Evolutionary conservation across 1,140 invertebrate species (phyloP).

Genomic region (Euglossa dilemma): DNA sequence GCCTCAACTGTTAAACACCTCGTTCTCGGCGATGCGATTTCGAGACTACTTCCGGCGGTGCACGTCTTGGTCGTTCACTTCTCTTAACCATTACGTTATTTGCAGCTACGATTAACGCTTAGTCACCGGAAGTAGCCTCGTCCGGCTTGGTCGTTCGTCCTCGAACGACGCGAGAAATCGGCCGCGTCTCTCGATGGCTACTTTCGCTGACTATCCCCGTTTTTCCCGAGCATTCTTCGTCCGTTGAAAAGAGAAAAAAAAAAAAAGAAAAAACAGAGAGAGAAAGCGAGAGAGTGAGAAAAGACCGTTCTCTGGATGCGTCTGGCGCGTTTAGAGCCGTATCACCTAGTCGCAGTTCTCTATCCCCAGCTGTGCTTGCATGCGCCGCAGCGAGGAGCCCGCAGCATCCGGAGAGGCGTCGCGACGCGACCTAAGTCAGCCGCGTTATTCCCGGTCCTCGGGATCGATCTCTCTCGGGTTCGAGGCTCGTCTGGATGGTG

Average conservation of each 20-base stretch:
- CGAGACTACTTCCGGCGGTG: slow-evolving; percentile 34
- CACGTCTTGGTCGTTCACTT: background rate
- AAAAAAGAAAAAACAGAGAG: background rate
- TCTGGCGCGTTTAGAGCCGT: background rate
- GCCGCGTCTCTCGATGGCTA: background rate
- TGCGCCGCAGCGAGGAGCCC: background rate
- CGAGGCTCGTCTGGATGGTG: background rate
- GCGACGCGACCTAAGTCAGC: slow-evolving; percentile 4
- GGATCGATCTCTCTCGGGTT: slow-evolving; percentile 19
- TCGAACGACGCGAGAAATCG: background rate
- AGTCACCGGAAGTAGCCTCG: slow-evolving; percentile 38
- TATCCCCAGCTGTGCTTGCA: slow-evolving; percentile 4
- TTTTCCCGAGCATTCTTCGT: slow-evolving; percentile 5
- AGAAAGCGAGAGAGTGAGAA: slow-evolving; percentile 5
- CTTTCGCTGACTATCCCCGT: slow-evolving; percentile 27
- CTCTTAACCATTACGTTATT: slow-evolving; percentile 27
- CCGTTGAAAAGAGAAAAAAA: background rate
- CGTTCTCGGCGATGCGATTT: background rate
- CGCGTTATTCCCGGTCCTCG: background rate
- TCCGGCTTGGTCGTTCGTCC: no score
- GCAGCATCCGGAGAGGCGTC: background rate
- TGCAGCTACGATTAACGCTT: slow-evolving; percentile 13
- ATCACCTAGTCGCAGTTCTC: background rate
- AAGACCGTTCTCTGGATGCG: background rate
- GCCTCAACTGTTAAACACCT: background rate